Conservation (phyloP, 2,888 invertebrate species). For the Schrankia costaestrigalis region DNA sequence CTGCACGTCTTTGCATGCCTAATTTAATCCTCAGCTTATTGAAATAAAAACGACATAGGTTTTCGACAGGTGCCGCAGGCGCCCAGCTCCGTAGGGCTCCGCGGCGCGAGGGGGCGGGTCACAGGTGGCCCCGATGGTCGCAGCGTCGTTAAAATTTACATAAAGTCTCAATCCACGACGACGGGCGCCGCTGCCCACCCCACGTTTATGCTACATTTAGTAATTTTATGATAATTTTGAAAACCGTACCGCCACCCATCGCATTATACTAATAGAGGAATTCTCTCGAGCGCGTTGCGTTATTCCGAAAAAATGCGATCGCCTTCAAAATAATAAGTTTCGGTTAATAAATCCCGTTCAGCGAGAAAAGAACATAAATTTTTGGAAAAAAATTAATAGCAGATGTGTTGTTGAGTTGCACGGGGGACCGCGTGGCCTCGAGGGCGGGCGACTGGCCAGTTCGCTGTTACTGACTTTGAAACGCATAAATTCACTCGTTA, state of each 20-base stretch:
- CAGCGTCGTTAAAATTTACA: slow-evolving; percentile 81
- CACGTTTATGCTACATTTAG: slow-evolving; percentile 81
- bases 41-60: slow-evolving; percentile 81
- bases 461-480: slow-evolving; percentile 64
- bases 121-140: slow-evolving; percentile 80
- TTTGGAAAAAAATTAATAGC: slow-evolving; percentile 74
- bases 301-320: slow-evolving; percentile 62
- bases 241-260: slow-evolving; percentile 80
- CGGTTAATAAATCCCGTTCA: slow-evolving; percentile 72
- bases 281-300: slow-evolving; percentile 54
- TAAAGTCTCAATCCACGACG: slow-evolving; percentile 80
- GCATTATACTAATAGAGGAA: slow-evolving; percentile 80
- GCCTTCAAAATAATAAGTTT: slow-evolving; percentile 73
- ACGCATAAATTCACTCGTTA: slow-evolving; percentile 74
- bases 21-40: slow-evolving; percentile 79
- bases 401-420: slow-evolving; percentile 75
- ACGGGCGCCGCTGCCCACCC: slow-evolving; percentile 73
- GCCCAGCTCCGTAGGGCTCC: slow-evolving; percentile 28
- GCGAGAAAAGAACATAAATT: slow-evolving; percentile 67
- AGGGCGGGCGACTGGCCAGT: slow-evolving; percentile 50
- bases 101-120: slow-evolving; percentile 49
- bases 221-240: slow-evolving; percentile 81
- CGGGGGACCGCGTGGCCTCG: slow-evolving; percentile 33
- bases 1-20: slow-evolving; percentile 70
- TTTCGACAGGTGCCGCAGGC: slow-evolving; percentile 76